phyloP scores from a whole-genome alignment of 2,797 vertebrate species.

The Ammospiza maritima region DNA sequence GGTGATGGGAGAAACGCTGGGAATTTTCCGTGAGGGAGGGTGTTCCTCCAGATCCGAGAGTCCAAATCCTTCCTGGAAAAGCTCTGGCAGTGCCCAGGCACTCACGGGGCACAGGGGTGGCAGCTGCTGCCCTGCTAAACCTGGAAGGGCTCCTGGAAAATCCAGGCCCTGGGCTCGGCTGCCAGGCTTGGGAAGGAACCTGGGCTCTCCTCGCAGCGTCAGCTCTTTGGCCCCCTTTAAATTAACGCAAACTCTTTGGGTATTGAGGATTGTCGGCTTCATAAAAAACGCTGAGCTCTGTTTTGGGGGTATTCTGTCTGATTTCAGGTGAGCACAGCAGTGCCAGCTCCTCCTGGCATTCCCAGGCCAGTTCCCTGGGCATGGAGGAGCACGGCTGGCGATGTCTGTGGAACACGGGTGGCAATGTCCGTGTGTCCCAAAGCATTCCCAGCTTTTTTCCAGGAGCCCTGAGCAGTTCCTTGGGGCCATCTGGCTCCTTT shows the following conservation, averaged over 20 bases:
- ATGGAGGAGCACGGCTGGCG: neutral
- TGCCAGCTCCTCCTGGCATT: neutral
- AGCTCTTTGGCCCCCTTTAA: accelerated
- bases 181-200: neutral
- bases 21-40: neutral
- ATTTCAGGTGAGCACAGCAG: neutral
- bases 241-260: accelerated
- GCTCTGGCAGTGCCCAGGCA: neutral
- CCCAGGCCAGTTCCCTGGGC: neutral
- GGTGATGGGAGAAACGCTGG: neutral
- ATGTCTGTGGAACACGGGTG: too few relatives aligned
- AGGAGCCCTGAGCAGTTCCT: accelerated
- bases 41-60: slow-evolving; percentile 19
- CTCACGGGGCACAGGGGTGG: neutral
- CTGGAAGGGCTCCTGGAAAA: neutral
- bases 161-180: neutral
- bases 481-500: neutral
- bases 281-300: neutral
- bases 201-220: accelerated
- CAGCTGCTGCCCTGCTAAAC: slow-evolving; percentile 19
- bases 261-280: neutral
- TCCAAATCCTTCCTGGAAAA: slow-evolving; percentile 11
- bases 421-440: accelerated
- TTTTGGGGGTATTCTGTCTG: neutral
- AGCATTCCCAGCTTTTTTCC: neutral